Evolutionary conservation across 2,797 vertebrate species (phyloP), one percentile per base, ranked within the genome.

Genomic region (Xerus rutilus): DNA sequence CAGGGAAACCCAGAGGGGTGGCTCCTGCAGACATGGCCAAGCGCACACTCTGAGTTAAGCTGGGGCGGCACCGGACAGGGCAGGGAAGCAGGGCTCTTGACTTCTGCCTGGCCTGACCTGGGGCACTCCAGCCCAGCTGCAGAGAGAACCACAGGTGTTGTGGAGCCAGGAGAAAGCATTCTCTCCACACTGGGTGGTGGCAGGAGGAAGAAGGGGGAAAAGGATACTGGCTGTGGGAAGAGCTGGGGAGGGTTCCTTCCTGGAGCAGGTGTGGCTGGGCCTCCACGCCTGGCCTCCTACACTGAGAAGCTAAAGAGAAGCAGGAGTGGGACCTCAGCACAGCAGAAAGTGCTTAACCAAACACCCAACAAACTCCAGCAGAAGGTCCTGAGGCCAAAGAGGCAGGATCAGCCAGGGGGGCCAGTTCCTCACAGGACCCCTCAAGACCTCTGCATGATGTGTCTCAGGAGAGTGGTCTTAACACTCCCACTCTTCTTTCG

Each of bases 301-400:
- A 4, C 30, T 5, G 32, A 69, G 25, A 76, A 14, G 65, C 13
- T 17, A 82, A 74, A 35, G 39, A 20, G 45, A 21, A 18, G 21
- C 0, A 20, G 45, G 47, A 21, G 7, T 1, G 4, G 28, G 21
- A 28, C 4, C 0, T 1, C 13, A 4, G 17, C 0, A 4, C 8
- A 9, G 3, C 2, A 18, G 73, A 25, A 35, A 62, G 28, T 0
- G 3, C 30, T 12, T 57, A 62, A 73, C 32, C 5, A 5, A 77
- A 70, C 76, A 45, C 54, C n/a, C n/a, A 64, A 62, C 0, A 0
- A 9, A 28, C 15, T 65, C 28, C 21, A 32, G 70, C 9, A 86
- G 11, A 76, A 35, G 21, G 30, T 2, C 1, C 39, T 0, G 0
- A 0, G 9, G 59, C 45, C 2, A 5, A 18, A 5, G 2, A 72